A percentile compares a stretch with the other conserved stretches of the same genome.
These are phyloP conservation scores for Loxodonta africana DNA, from an alignment of 2,113 vertebrate species.

Conservation along the genomic window DNA sequence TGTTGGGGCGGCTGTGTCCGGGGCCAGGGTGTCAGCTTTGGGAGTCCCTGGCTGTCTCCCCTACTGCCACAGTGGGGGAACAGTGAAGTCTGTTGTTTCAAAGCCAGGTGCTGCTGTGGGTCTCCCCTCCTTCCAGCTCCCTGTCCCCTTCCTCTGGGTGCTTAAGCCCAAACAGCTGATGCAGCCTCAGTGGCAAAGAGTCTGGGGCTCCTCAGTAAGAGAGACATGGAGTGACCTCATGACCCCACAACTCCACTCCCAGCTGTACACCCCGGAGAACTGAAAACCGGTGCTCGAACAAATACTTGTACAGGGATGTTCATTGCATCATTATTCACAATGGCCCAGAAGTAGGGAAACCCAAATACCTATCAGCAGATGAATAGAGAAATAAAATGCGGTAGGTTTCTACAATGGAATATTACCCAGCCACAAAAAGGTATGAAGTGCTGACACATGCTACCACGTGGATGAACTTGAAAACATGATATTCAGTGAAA, in stretches of 20 bases:
- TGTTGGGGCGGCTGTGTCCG: accelerated
- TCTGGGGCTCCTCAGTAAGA: not conserved
- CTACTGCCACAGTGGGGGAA: too few relatives aligned
- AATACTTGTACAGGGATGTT: accelerated
- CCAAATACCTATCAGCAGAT: accelerated
- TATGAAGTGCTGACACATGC: accelerated
- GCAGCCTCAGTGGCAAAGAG: too few relatives aligned
- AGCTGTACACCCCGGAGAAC: too few relatives aligned
- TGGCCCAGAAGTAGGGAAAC: accelerated
- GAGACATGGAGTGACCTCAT: accelerated
- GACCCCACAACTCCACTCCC: not conserved
- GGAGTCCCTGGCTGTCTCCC: not conserved
- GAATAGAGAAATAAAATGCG: accelerated
- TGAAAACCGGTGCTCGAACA: too few relatives aligned
- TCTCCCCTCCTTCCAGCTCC: not conserved
- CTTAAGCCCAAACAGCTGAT: not conserved
- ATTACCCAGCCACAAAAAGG: not conserved
- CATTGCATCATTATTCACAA: accelerated
- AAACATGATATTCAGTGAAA: too few relatives aligned
- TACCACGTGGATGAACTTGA: too few relatives aligned
- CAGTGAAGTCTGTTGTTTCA: not conserved
- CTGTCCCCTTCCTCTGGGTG: not conserved
- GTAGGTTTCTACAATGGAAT: accelerated
- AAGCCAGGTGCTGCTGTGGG: not conserved
- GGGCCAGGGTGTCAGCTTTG: not conserved